Conservation (phyloP, 1,140 invertebrate genomes). For the Chrysopa pallens region DNA sequence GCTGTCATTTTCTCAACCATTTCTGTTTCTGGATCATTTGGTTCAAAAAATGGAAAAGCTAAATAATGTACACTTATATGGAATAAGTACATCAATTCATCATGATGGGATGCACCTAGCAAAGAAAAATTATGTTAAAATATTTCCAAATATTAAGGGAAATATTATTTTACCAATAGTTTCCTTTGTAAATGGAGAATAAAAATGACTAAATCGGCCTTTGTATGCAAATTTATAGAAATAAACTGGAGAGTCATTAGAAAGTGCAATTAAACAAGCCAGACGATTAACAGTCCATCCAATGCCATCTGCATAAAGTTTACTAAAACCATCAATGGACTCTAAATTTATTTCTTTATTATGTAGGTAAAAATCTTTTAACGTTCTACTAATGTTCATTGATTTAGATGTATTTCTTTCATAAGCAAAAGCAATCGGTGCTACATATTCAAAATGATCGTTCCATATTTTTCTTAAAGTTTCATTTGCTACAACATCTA, state of each 20-base stretch:
- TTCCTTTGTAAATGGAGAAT: constrained; percentile 16
- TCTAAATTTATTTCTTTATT: constrained; percentile 18
- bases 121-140: background rate
- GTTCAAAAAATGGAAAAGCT: constrained; percentile 8
- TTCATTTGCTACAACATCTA: constrained; percentile 25
- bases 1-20: constrained; percentile 18
- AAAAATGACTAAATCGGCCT: constrained; percentile 24
- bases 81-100: constrained; percentile 26
- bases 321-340: constrained; percentile 14
- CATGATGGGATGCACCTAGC: constrained; percentile 21
- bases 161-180: background rate
- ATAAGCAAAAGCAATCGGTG: constrained; percentile 34
- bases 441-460: constrained; percentile 27
- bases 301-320: constrained; percentile 25
- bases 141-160: background rate
- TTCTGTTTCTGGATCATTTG: constrained; percentile 13
- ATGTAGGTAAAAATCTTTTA: constrained; percentile 26
- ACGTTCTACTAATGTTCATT: constrained; percentile 23
- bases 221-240: constrained; percentile 28
- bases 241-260: constrained; percentile 21
- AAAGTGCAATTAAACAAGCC: constrained; percentile 20
- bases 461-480: constrained; percentile 24
- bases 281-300: constrained; percentile 23
- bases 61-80: constrained; percentile 5
- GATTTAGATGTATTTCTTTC: constrained; percentile 26